Evolutionary conservation across 2,888 invertebrate genomes (phyloP), one percentile per base, ranked within the genome.

Genomic region (Eupithecia centaureata): DNA sequence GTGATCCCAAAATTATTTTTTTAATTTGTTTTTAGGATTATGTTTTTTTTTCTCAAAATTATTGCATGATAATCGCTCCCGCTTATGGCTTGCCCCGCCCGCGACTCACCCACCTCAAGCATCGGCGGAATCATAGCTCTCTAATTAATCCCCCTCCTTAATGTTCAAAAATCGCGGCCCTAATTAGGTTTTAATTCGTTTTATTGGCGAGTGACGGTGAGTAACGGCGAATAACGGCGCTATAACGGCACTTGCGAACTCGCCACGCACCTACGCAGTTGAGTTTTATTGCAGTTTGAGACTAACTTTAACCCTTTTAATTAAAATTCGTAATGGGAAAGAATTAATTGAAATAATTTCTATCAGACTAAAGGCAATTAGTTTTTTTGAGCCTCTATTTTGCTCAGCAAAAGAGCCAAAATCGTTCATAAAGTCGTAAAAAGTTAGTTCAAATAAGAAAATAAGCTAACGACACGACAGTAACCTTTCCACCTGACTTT

Each of bases 161-260:
- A 93, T 92, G 92, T 91, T 91, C 92, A 92, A 93, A 93, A 93
- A 93, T 92, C 90, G 86, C 84, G 83, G 87, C 86, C 89, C 91
- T 92, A 92, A 93, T 93, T 92, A 93, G 91, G 91, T 90, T 93
- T 93, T 92, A 92, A 93, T 93, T 91, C 90, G 91, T 92, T 91
- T 91, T 91, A 93, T 91, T 90, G 87, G 82, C 86, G 85, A 87
- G 88, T 86, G 88, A 88, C 87, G 90, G 69, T 61, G 60, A 66
- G 64, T 68, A 89, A 91, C 86, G 87, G 86, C 77, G 74, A 71
- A 78, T 78, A 77, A 66, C 65, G 68, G 59, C 65, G 65, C 68
- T 69, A 52, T 68, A 69, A 69, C 66, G 70, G 70, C 82, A 80
- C 81, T 83, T 84, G 77, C 83, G 73, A 83, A 81, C 77, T 82